These are phyloP conservation scores for Linurgus olivaceus DNA, from an alignment of 2,797 vertebrate species.

Conservation along the genomic window DNA sequence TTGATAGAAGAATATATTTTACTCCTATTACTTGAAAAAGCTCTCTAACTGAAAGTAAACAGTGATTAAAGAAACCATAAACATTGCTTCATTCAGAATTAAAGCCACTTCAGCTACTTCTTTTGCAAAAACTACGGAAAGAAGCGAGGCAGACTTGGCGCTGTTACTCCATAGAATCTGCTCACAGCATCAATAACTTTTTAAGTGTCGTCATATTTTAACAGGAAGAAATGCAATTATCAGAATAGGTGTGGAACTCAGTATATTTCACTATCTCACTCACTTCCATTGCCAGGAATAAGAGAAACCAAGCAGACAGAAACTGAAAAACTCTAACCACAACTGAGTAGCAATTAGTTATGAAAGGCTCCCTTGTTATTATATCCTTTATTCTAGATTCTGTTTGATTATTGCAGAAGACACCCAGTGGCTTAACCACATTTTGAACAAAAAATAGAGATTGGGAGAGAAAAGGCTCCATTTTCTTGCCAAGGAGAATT, in stretches of 20 bases:
- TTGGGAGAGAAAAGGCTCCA: neutral
- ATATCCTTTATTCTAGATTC: neutral
- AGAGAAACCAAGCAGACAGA: neutral
- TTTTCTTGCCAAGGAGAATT: neutral
- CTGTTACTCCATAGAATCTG: neutral
- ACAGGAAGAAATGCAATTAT: neutral
- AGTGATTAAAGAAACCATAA: slow-evolving; percentile 45
- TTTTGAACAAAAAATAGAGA: neutral
- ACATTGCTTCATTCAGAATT: slow-evolving; percentile 4
- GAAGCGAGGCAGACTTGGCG: rapidly evolving
- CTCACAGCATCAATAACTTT: neutral
- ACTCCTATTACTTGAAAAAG: slow-evolving; percentile 18
- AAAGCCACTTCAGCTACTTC: slow-evolving; percentile 7
- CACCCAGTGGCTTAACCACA: neutral
- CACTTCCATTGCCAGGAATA: neutral
- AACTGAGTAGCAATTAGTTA: neutral
- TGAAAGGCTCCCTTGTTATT: neutral
- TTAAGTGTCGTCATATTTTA: neutral
- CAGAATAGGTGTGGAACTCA: neutral
- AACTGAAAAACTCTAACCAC: neutral
- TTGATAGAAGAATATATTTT: slow-evolving; percentile 6
- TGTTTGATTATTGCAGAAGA: neutral
- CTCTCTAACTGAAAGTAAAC: slow-evolving; percentile 44
- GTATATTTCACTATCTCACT: neutral
- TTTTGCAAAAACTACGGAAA: neutral